These are phyloP conservation scores for Megathymus violae DNA, from an alignment of 1,140 invertebrate genomes.

Conservation along the genomic window DNA sequence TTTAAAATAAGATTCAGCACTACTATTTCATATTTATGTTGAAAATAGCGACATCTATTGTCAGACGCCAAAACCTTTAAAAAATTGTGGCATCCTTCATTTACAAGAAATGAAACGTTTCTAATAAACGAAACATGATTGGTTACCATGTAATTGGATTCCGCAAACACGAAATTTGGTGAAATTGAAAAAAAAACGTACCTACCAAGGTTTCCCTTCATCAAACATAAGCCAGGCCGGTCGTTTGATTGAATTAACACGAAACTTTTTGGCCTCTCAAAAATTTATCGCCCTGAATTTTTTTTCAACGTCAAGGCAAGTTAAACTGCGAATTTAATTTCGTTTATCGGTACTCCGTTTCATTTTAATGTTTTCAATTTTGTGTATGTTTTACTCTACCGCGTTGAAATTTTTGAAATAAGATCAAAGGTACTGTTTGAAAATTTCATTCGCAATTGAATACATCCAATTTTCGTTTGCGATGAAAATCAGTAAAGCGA, in stretches of 20 bases:
- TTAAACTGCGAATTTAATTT: conserved; percentile 69
- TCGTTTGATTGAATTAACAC: conserved; percentile 74
- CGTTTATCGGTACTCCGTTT: conserved; percentile 55
- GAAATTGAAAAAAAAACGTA: conserved; percentile 29
- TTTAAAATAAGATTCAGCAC: too few species aligned
- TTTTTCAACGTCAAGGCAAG: conserved; percentile 55
- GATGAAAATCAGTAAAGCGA: conserved; percentile 2
- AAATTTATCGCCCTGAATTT: conserved; percentile 70
- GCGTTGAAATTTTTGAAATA: conserved; percentile 23
- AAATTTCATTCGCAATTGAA: conserved; percentile 14
- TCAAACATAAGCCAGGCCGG: conserved; percentile 68
- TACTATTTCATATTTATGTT: too few species aligned
- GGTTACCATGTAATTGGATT: conserved; percentile 18
- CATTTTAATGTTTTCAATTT: conserved; percentile 34
- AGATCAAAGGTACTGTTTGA: conserved; percentile 13
- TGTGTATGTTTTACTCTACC: conserved; percentile 27
- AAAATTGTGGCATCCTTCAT: too few species aligned
- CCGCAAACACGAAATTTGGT: conserved; percentile 18
- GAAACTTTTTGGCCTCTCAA: conserved; percentile 64
- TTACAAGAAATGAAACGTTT: conserved; percentile 9
- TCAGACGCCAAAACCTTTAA: too few species aligned
- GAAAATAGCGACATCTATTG: too few species aligned
- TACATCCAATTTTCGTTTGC: background rate
- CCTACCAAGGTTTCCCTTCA: conserved; percentile 42
- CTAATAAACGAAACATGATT: conserved; percentile 20